Conservation (phyloP, 2,888 invertebrate genomes). For the Orgyia antiqua region DNA sequence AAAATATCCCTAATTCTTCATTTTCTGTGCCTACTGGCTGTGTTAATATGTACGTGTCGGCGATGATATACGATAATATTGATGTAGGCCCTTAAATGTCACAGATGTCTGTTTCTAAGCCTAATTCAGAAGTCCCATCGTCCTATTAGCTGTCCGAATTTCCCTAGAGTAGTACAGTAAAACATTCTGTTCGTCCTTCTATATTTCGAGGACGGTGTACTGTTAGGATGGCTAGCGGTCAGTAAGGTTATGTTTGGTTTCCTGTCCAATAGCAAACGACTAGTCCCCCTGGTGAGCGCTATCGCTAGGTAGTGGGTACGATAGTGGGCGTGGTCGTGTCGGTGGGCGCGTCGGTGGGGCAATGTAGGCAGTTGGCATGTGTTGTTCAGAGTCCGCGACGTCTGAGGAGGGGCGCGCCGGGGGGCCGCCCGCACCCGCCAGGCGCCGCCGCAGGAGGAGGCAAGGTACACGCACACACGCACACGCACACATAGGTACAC, state of each 20-base stretch:
- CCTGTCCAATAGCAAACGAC: constrained; percentile 28
- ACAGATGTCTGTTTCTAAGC: no score
- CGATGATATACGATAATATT: no score
- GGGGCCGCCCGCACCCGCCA: constrained; percentile 23
- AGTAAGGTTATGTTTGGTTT: constrained; percentile 8
- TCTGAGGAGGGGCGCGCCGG: constrained; percentile 45
- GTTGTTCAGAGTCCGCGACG: constrained; percentile 73
- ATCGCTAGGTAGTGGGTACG: constrained; percentile 8
- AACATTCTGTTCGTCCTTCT: constrained; percentile 7
- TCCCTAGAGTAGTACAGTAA: no score
- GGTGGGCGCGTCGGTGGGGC: constrained; percentile 9
- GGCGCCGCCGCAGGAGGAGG: constrained; percentile 46
- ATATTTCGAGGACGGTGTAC: constrained; percentile 1
- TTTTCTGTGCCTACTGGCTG: no score
- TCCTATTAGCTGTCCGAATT: no score
- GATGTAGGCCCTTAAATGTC: no score
- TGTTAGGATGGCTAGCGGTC: constrained; percentile 1
- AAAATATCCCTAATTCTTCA: no score
- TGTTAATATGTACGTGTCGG: no score
- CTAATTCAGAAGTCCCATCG: no score
- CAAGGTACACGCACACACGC: constrained; percentile 33
- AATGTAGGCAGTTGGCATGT: constrained; percentile 45
- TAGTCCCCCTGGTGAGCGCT: constrained; percentile 16
- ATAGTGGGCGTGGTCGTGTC: constrained; percentile 6
- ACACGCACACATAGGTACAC: constrained; percentile 7